These are phyloP conservation scores for Myodes glareolus DNA, from an alignment of 2,113 vertebrate species.

Conservation along the genomic window DNA sequence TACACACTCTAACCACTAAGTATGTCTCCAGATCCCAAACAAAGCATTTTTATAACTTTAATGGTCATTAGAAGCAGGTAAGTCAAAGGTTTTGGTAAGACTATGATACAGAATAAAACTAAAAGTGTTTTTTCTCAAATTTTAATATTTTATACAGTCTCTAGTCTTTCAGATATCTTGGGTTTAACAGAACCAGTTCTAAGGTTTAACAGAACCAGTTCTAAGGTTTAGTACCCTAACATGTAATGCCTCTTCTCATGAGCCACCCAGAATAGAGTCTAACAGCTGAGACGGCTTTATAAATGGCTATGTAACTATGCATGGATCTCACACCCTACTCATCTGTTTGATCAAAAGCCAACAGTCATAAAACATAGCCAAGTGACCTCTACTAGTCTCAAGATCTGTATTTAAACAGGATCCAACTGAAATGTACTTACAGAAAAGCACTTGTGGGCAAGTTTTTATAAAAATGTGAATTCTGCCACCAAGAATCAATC, in stretches of 20 bases:
- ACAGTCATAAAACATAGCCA: neutral
- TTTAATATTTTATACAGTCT: conserved; percentile 1
- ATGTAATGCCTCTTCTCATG: neutral
- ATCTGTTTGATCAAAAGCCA: neutral
- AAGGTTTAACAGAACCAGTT: conserved; percentile 10
- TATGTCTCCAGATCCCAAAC: neutral
- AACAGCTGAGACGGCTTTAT: neutral
- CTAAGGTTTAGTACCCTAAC: conserved; percentile 41
- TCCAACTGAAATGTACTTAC: neutral
- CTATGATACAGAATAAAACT: conserved; percentile 27
- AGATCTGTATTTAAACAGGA: conserved; percentile 43
- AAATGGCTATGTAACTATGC: neutral
- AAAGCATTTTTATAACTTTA: conserved; percentile 13
- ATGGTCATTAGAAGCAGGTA: conserved; percentile 18
- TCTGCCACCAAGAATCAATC: neutral
- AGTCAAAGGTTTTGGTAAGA: neutral
- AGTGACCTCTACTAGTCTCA: neutral
- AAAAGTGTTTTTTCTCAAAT: conserved; percentile 10
- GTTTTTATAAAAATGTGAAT: neutral
- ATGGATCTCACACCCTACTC: neutral
- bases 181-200: conserved; percentile 6
- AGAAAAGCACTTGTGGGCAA: neutral
- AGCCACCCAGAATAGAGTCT: neutral
- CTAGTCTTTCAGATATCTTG: neutral
- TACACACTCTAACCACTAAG: neutral